Evolutionary conservation across 2,113 vertebrate genomes (phyloP), one percentile per base, ranked within the genome.

Genomic region (Cepphus grylle): DNA sequence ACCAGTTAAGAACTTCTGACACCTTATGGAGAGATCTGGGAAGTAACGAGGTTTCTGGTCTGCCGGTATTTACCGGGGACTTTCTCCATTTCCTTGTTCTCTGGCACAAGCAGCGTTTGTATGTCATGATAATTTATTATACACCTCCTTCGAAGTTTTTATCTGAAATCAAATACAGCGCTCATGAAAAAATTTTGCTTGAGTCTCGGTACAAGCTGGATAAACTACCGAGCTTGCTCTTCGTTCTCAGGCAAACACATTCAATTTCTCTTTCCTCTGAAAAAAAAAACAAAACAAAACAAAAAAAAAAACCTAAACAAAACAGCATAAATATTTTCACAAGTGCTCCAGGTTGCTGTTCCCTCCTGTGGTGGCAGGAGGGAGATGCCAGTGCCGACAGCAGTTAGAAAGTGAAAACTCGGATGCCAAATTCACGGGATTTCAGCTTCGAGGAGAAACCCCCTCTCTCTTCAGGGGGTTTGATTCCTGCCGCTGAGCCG

Each of bases 291-390:
- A 3, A 78, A 79, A 3, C n/a, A 56, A 15, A 9, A 42, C 12
- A n/a, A n/a, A 12, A 22, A 18, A 16, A 34, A 45, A 55, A 26
- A 9, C 4, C 12, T 4, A 74, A 66, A 3, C 36, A 63, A 16
- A 10, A 22, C 56, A 38, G 15, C 14, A 4, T 13, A 53, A 78
- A 3, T 36, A 65, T 81, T 71, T 59, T 27, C 65, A 15, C 26
- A 16, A 9, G 45, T 16, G 6, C n/a, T n/a, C 34, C 52, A 7
- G 8, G 47, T 8, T 8, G 18, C 1, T 18, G 0, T 47, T 63
- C 38, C 36, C 2, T 20, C 25, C 4, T 7, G 34, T 5, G 69
- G 15, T 2, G 23, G 61, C 45, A 14, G 45, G 50, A 76, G 11
- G 34, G 23, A 17, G 15, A 15, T 5, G 26, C 11, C 71, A 11